phyloP scores from a whole-genome alignment of 1,140 invertebrate genomes.

The Lepidotrigona ventralis region DNA sequence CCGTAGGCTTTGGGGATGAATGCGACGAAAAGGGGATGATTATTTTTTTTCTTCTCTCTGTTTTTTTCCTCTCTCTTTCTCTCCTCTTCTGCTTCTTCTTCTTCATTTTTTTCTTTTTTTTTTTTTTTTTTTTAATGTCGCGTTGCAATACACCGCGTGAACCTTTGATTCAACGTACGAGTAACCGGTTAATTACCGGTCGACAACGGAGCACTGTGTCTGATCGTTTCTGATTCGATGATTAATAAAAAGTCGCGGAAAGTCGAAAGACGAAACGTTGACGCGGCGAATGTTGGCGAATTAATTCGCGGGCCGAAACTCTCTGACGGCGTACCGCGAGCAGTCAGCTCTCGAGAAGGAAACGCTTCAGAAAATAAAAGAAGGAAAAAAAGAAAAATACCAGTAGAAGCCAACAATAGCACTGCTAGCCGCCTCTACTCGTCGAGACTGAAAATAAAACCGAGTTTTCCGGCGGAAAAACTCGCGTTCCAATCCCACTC shows the following conservation, averaged over 20 bases:
- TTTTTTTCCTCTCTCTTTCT: background rate
- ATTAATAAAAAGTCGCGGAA: background rate
- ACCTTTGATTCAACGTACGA: background rate
- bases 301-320: background rate
- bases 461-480: background rate
- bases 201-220: background rate
- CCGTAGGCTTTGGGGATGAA: conserved; percentile 9
- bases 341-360: conserved; percentile 3
- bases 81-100: background rate
- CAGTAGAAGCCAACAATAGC: conserved; percentile 28
- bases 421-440: background rate
- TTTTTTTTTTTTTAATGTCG: background rate
- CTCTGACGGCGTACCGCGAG: background rate
- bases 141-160: background rate
- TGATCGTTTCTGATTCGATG: background rate
- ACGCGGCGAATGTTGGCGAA: background rate
- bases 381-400: background rate
- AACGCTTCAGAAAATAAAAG: conserved; percentile 31
- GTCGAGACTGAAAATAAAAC: conserved; percentile 8
- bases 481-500: background rate
- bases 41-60: background rate
- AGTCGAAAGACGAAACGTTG: background rate
- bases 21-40: conserved; percentile 9
- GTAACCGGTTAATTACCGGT: background rate
- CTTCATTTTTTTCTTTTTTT: background rate